Evolutionary conservation across 2,113 vertebrate genomes (phyloP), one percentile per base, ranked within the genome.

Genomic region (Gallinago jamesoni): DNA sequence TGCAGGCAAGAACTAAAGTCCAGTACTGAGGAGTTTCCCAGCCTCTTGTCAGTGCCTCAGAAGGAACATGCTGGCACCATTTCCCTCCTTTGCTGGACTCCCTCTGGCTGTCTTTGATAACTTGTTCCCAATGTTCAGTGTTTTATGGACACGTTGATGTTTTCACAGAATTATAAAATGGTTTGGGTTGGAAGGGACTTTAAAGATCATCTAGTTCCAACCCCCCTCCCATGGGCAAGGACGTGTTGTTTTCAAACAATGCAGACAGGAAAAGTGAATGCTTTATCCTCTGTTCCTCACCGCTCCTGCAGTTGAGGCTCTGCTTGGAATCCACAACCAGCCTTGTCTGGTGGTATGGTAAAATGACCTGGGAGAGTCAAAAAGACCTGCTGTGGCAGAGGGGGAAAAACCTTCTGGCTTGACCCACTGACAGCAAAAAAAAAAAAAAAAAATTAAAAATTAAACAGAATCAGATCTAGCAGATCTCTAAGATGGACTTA

Each of bases 181-280:
- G 20, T 66, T 43, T 45, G 41, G 41, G 63, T 45, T 22, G 13
- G 28, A 45, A 66, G 63, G 28, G 41, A 30, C 63, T 20, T 43
- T 23, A 45, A 66, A 45, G 63, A 43, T 66, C 41, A 23, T 43
- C 27, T 31, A 16, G 41, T 66, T 66, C 63, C 63, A 66, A 31
- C 20, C 39, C 6, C 8, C 28, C 28, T 66, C 28, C 63, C 13
- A 31, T 31, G 12, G 63, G 30, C 63, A 43, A 28, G 63, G 41
- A 43, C 63, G 43, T 24, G 22, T 21, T 48, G 45, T 72, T 84
- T 81, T 39, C 64, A 83, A 82, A 37, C 31, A 83, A 53, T 6
- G n/a, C 0, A 1, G 41, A 70, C 12, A 0, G 1, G 10, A 25
- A 84, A 28, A 10, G 20, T 37, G 22, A 66, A 67, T 55, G 13